Percentiles rank a stretch among this genome's conserved stretches.
Evolutionary conservation across 2,888 invertebrate species (phyloP).

Genomic region (Dicyrtomina minuta): DNA sequence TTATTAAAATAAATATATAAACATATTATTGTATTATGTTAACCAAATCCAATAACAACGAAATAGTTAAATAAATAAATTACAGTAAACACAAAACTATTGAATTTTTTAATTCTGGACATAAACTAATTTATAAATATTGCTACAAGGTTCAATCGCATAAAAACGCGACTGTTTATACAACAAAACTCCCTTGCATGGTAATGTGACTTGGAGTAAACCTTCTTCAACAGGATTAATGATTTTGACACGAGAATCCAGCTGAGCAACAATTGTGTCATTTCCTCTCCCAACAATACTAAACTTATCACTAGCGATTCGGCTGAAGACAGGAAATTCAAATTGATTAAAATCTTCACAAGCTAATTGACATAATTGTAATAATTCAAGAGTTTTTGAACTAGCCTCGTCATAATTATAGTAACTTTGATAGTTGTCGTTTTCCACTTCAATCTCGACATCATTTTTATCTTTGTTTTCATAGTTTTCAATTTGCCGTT

Average conservation of each 20-base stretch:
- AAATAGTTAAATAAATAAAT: no score
- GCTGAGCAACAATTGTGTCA: conserved; percentile 11
- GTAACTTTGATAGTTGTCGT: no score
- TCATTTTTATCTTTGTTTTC: background rate
- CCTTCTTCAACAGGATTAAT: background rate
- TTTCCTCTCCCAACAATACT: conserved; percentile 1
- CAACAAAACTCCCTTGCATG: background rate
- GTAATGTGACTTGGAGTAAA: background rate
- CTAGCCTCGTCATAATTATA: no score
- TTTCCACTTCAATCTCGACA: background rate
- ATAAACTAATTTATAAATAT: background rate
- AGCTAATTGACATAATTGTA: background rate
- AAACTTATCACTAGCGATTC: conserved; percentile 3
- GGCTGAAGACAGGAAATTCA: conserved; percentile 1
- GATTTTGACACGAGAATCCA: background rate
- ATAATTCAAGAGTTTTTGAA: background rate
- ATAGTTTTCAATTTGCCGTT: background rate
- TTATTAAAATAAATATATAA: no score
- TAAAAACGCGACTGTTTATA: background rate
- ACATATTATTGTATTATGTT: no score
- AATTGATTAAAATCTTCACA: conserved; percentile 3
- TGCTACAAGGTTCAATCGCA: background rate
- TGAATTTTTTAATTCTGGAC: background rate
- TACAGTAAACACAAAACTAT: no score
- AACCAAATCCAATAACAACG: no score